These are phyloP conservation scores for Rhineura floridana DNA, from an alignment of 2,113 vertebrate genomes.

Conservation along the genomic window DNA sequence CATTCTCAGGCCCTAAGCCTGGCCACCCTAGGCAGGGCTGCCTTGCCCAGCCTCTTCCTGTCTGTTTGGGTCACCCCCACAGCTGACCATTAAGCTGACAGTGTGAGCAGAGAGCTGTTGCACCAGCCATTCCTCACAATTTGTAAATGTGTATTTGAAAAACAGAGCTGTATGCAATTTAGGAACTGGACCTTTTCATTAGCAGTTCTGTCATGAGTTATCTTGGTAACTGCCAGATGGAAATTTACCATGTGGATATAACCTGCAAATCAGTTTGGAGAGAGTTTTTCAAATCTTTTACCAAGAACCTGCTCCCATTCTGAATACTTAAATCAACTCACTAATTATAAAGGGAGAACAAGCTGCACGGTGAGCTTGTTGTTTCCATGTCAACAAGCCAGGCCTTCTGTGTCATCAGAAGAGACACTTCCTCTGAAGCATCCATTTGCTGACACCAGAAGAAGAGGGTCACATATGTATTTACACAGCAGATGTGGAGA, in stretches of 20 bases:
- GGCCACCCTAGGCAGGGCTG: too few relatives aligned
- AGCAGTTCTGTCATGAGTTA: accelerated
- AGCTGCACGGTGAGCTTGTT: not conserved
- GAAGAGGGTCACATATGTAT: not conserved
- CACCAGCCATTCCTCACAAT: too few relatives aligned
- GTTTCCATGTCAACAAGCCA: slow-evolving; percentile 55
- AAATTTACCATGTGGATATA: not conserved
- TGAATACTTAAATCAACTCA: not conserved
- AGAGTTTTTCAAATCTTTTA: not conserved
- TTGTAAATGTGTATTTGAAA: not conserved
- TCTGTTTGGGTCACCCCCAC: too few relatives aligned
- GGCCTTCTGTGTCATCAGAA: slow-evolving; percentile 11
- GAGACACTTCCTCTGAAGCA: slow-evolving; percentile 8
- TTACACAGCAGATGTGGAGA: slow-evolving; percentile 12
- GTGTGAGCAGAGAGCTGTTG: too few relatives aligned
- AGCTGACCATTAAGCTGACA: too few relatives aligned
- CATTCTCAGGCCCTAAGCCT: too few relatives aligned
- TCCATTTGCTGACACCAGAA: not conserved
- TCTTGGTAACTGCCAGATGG: not conserved
- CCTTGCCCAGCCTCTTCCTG: too few relatives aligned
- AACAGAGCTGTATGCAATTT: not conserved
- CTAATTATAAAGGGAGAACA: slow-evolving; percentile 7
- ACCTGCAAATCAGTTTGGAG: not conserved
- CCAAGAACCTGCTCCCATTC: not conserved
- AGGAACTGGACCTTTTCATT: accelerated